Evolutionary conservation across 2,888 invertebrate genomes (phyloP).

Genomic region (Agonopterix subpropinquella): DNA sequence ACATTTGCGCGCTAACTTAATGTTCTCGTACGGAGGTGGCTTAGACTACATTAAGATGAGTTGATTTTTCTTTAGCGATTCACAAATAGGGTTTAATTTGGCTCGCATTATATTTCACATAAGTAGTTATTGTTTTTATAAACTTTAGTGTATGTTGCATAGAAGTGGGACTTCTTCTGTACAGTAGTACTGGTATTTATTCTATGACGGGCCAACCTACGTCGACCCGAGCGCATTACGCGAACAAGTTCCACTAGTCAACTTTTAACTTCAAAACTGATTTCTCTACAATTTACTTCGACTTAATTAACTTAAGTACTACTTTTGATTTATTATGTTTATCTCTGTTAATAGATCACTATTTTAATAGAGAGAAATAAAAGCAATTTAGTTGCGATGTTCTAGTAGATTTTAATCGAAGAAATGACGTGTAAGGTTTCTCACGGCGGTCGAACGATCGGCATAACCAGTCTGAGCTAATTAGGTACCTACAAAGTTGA

Average conservation of each 20-base stretch:
- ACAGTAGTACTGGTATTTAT: too few relatives aligned
- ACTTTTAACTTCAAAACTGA: neutral
- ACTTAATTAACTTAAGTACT: too few relatives aligned
- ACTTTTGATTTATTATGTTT: neutral
- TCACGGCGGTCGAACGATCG: conserved; percentile 17
- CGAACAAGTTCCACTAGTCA: conserved; percentile 1
- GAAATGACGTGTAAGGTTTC: conserved; percentile 27
- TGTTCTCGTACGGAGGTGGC: too few relatives aligned
- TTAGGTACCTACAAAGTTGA: conserved; percentile 51
- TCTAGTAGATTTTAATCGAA: conserved; percentile 29
- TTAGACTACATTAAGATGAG: too few relatives aligned
- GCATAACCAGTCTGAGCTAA: conserved; percentile 25
- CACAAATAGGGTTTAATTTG: too few relatives aligned
- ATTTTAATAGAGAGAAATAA: conserved; percentile 1
- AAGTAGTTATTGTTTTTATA: too few relatives aligned
- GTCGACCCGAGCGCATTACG: conserved; percentile 5
- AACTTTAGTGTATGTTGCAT: too few relatives aligned
- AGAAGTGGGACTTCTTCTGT: neutral
- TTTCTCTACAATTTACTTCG: conserved; percentile 1
- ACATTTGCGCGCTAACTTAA: too few relatives aligned
- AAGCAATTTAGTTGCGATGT: conserved; percentile 14
- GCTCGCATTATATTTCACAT: too few relatives aligned
- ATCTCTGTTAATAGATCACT: neutral
- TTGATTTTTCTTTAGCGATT: too few relatives aligned
- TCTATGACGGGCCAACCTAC: too few relatives aligned